Conservation (phyloP, 2,797 vertebrate genomes). For the Phrynocephalus vlangalii region DNA sequence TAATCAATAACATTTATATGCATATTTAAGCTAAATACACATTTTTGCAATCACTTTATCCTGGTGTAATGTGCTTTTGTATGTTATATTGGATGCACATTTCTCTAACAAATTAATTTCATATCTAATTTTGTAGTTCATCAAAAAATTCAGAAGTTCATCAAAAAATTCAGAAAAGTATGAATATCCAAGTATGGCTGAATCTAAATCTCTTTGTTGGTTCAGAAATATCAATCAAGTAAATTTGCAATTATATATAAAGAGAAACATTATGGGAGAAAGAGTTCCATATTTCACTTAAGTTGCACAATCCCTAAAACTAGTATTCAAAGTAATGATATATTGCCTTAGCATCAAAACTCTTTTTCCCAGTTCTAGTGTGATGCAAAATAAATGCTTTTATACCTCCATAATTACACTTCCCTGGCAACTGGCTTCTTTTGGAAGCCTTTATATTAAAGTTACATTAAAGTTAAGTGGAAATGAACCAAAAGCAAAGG, state of each 20-base stretch:
- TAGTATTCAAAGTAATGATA: constrained; percentile 31
- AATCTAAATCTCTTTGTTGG: not conserved
- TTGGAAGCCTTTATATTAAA: constrained; percentile 51
- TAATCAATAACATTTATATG: not conserved
- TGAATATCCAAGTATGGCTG: not conserved
- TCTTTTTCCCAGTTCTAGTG: constrained; percentile 61
- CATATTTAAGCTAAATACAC: not conserved
- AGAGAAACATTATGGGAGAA: not conserved
- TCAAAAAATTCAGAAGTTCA: too few species aligned
- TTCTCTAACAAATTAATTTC: not conserved
- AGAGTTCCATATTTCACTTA: constrained; percentile 51
- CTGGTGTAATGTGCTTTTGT: not conserved
- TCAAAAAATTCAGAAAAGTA: not conserved
- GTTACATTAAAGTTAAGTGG: not conserved
- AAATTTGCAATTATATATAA: not conserved
- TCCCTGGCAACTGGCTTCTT: constrained; percentile 60
- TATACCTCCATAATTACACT: constrained; percentile 49
- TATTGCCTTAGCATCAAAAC: constrained; percentile 34
- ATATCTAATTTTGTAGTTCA: too few species aligned
- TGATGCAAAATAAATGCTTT: constrained; percentile 53
- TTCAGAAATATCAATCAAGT: not conserved
- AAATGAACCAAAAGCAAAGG: not conserved
- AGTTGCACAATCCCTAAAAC: not conserved
- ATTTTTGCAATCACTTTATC: not conserved
- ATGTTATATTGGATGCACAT: not conserved